These are phyloP conservation scores for Terrapene triunguis DNA, from an alignment of 2,113 vertebrate species.

Conservation along the genomic window DNA sequence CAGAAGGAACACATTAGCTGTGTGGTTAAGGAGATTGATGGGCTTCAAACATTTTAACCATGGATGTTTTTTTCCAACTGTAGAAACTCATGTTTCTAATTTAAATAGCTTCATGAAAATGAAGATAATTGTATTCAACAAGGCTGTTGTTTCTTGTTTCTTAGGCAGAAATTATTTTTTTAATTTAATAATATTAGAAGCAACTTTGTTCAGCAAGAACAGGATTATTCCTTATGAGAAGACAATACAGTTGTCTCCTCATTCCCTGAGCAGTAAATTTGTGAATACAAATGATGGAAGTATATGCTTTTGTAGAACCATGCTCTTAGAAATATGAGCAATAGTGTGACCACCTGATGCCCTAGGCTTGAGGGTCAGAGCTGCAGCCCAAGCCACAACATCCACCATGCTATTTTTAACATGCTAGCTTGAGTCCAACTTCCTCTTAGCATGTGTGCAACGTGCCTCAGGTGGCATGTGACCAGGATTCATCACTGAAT, in stretches of 20 bases:
- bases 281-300: neutral
- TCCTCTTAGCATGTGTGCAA: neutral
- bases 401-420: neutral
- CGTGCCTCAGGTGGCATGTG: too few species aligned
- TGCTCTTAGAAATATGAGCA: neutral
- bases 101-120: constrained; percentile 81
- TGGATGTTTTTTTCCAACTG: constrained; percentile 81
- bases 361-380: neutral
- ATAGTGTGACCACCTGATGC: neutral
- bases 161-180: constrained; percentile 78
- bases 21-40: constrained; percentile 89
- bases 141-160: constrained; percentile 71
- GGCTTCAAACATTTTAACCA: constrained; percentile 87
- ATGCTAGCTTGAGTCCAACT: neutral
- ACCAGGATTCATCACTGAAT: too few species aligned
- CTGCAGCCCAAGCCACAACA: neutral
- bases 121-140: constrained; percentile 79
- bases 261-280: neutral
- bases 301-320: neutral
- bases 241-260: neutral
- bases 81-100: constrained; percentile 86
- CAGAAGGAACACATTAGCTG: constrained; percentile 88
- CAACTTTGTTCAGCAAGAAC: constrained; percentile 64
- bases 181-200: constrained; percentile 71
- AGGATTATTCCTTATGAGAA: neutral